A percentile compares a stretch with the other conserved stretches of the same genome.
These are phyloP conservation scores for Gila robusta DNA, from an alignment of 2,797 vertebrate species.

Conservation along the genomic window DNA sequence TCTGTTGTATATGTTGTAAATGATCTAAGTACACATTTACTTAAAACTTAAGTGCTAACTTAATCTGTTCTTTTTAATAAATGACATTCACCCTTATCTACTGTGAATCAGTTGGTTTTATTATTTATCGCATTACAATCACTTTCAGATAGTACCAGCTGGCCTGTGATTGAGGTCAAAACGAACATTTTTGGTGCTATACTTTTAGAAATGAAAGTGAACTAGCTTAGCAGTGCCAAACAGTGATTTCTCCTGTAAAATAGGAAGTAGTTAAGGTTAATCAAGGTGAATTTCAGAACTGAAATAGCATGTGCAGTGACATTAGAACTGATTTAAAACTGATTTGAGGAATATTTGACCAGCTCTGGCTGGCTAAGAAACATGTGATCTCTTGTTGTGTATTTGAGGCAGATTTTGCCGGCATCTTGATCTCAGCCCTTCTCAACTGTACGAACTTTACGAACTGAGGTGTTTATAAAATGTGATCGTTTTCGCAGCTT, in stretches of 20 bases:
- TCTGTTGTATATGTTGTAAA: conserved; percentile 44
- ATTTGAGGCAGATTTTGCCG: not conserved
- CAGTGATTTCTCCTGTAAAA: not conserved
- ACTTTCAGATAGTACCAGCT: not conserved
- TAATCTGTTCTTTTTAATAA: conserved; percentile 44
- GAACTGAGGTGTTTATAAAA: not conserved
- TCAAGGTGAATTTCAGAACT: not conserved
- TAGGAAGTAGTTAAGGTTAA: not conserved
- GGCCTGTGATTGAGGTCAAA: not conserved
- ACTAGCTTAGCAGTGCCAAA: not conserved
- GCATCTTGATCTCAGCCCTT: not conserved
- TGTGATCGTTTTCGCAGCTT: not conserved
- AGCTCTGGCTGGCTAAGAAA: not conserved
- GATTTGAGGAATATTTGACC: not conserved
- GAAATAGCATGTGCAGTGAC: not conserved
- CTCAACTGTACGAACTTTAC: not conserved
- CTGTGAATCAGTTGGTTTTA: not conserved
- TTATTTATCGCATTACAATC: not conserved
- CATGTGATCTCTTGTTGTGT: not conserved
- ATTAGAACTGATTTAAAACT: not conserved
- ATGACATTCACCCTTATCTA: conserved; percentile 1
- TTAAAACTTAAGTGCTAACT: conserved; percentile 28
- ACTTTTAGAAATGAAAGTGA: not conserved
- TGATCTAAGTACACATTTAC: conserved; percentile 22
- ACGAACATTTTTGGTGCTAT: not conserved